Conservation (phyloP, 2,888 invertebrate species). For the Macaria liturata region DNA sequence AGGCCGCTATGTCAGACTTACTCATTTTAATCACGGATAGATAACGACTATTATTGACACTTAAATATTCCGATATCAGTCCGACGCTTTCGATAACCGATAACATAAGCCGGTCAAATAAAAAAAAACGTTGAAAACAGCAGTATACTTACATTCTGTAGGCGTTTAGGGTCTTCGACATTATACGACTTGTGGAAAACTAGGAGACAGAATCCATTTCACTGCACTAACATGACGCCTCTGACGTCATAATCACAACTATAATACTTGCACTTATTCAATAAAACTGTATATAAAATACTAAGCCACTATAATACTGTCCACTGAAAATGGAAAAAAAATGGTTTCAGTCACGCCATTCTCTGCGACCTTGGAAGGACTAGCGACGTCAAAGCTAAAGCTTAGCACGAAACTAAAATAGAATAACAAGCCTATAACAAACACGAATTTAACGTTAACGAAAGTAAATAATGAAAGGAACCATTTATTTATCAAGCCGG, state of each 20-base stretch:
- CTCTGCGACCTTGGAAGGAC: conserved; percentile 47
- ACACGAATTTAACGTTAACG: conserved; percentile 20
- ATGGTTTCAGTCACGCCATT: conserved; percentile 39
- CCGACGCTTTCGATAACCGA: conserved; percentile 13
- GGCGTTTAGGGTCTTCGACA: conserved; percentile 95
- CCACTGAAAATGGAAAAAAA: conserved; percentile 43
- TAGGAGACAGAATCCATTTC: conserved; percentile 61
- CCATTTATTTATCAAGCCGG: conserved; percentile 40
- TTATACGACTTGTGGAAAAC: conserved; percentile 70
- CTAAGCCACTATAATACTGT: conserved; percentile 45
- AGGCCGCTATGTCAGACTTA: too few species aligned
- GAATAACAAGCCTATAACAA: conserved; percentile 17
- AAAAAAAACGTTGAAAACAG: conserved; percentile 16
- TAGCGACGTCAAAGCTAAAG: conserved; percentile 29
- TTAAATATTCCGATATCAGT: conserved; percentile 3
- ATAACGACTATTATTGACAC: conserved; percentile 8
- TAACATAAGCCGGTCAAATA: conserved; percentile 16
- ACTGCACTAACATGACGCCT: conserved; percentile 56
- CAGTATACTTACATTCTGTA: conserved; percentile 92
- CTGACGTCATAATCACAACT: conserved; percentile 37
- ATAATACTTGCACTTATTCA: conserved; percentile 41
- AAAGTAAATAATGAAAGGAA: conserved; percentile 23
- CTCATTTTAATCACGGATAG: neutral
- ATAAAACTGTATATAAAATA: conserved; percentile 48
- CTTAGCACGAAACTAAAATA: conserved; percentile 29